A percentile compares a stretch with the other conserved stretches of the same genome.
These are phyloP conservation scores for Babyrousa celebensis DNA, from an alignment of 2,797 vertebrate genomes.

Conservation along the genomic window DNA sequence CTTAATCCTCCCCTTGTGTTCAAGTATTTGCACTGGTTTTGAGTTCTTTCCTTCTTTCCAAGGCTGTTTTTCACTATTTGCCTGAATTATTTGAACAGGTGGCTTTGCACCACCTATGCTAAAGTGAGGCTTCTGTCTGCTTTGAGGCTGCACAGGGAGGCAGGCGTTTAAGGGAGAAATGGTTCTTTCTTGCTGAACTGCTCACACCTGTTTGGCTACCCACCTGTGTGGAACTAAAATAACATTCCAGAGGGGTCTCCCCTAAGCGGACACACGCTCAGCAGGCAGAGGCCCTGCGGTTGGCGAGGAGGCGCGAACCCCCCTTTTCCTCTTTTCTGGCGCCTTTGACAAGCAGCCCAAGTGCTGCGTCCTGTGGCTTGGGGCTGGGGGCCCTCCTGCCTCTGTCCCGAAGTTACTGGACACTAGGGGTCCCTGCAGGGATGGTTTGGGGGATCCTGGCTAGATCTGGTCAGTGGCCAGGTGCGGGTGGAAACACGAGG, in stretches of 20 bases:
- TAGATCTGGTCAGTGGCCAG: background rate
- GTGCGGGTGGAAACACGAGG: background rate
- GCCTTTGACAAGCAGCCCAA: background rate
- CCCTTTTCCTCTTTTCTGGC: background rate
- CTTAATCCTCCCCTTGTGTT: conserved; percentile 69
- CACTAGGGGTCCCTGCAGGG: too few species aligned
- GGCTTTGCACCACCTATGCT: conserved; percentile 78
- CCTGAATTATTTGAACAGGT: conserved; percentile 87
- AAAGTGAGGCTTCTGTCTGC: conserved; percentile 77
- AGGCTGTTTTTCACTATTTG: conserved; percentile 70
- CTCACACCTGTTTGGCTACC: conserved; percentile 79
- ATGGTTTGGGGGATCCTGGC: background rate
- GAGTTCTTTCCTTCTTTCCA: conserved; percentile 77
- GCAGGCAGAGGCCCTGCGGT: background rate
- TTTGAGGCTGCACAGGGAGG: conserved; percentile 78
- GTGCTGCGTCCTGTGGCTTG: background rate
- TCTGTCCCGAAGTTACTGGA: background rate
- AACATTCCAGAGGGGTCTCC: background rate
- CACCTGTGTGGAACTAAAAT: background rate
- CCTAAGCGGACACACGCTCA: background rate
- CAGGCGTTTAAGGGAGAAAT: conserved; percentile 77
- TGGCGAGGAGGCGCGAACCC: background rate
- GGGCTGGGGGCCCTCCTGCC: background rate
- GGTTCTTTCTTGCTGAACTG: conserved; percentile 65
- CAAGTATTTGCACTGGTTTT: conserved; percentile 77